Evolutionary conservation across 2,113 vertebrate genomes (phyloP).

Genomic region (Solea solea): DNA sequence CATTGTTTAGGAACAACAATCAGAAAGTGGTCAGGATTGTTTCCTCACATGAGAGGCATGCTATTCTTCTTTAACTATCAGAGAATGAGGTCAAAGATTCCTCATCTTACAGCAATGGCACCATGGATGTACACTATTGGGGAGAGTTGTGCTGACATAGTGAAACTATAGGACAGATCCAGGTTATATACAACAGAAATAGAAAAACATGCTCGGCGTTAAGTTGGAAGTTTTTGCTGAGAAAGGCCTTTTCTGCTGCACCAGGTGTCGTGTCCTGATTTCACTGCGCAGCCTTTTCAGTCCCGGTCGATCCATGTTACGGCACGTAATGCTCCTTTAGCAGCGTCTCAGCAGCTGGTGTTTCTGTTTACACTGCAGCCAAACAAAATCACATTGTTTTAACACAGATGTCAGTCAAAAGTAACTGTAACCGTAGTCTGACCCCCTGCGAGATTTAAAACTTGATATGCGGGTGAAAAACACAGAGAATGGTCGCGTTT

Average conservation of each 20-base stretch:
- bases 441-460: not conserved
- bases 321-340: not conserved
- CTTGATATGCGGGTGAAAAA: not conserved
- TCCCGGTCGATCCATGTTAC: not conserved
- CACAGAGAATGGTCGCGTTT: not conserved
- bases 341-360: not conserved
- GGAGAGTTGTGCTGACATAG: conserved; percentile 1
- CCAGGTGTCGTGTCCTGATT: not conserved
- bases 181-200: not conserved
- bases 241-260: not conserved
- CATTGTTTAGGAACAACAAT: conserved; percentile 35
- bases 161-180: not conserved
- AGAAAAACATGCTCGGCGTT: conserved; percentile 1
- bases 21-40: conserved; percentile 20
- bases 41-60: conserved; percentile 14
- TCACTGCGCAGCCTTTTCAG: not conserved
- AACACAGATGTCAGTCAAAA: conserved; percentile 9
- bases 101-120: not conserved
- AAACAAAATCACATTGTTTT: conserved; percentile 7
- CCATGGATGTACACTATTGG: not conserved
- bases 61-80: conserved; percentile 21
- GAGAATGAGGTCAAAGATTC: conserved; percentile 22
- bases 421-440: not conserved
- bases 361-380: not conserved
- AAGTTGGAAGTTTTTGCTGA: not conserved